Evolutionary conservation across 2,797 vertebrate genomes (phyloP), one percentile per base, ranked within the genome.

Genomic region (Lycodopsis pacificus): DNA sequence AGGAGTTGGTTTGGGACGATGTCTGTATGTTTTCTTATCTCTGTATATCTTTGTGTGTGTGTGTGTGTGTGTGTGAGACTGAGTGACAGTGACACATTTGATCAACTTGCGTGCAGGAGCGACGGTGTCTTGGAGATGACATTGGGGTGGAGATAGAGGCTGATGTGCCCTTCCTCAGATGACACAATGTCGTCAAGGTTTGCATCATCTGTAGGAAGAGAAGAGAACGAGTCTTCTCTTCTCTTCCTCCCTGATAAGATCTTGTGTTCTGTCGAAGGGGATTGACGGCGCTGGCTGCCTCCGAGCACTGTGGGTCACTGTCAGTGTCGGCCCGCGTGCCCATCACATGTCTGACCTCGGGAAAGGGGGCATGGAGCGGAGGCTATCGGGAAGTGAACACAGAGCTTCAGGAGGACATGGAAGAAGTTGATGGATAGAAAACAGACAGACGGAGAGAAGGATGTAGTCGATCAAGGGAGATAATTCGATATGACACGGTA

Each of bases 111-210:
- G 12, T 42, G 69, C 10, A 12, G 42, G 20, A 51, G 81, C 68
- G 86, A 71, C 75, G 59, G 68, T 19, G 77, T 81, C 77, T 78
- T 7, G 27, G 61, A 77, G 86, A 80, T 83, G 89, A 84, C 77
- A 82, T 58, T 38, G 25, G 36, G 42, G 30, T 38, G 59, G 58
- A 9, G 86, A 83, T 82, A 30, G 68, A 63, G 68, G 82, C 13
- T 76, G 74, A 74, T 92, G 88, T 77, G 79, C 67, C 71, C 91
- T 86, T 91, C 73, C 79, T 8, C 75, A 81, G 78, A 79, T 87
- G 86, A 86, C 71, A 81, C 58, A 5, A 54, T 5, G 72, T 51
- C 79, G 89, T 73, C 88, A 78, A 80, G 77, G 72, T 77, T 69
- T 69, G 64, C 30, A 19, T 83, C 73, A 67, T 61, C 44, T 65